A percentile compares a stretch with the other conserved stretches of the same genome.
These are phyloP conservation scores for Hippocampus zosterae DNA, from an alignment of 2,113 vertebrate species.

Conservation along the genomic window DNA sequence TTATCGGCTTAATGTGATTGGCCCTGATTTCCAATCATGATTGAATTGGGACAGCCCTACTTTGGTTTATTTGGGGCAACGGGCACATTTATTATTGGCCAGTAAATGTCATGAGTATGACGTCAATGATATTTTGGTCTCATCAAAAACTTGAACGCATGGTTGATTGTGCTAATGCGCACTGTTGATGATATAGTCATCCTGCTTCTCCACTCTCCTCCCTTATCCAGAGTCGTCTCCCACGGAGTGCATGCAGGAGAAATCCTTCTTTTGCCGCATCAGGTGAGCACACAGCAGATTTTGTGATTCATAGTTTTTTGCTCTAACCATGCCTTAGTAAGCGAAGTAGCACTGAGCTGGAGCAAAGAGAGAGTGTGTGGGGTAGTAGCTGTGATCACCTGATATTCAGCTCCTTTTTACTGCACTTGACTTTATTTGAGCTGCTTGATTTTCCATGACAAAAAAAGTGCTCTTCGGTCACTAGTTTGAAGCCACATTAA, in stretches of 20 bases:
- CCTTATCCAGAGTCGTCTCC: slow-evolving; percentile 77
- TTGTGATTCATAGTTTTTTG: slow-evolving; percentile 39
- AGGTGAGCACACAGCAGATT: slow-evolving; percentile 71
- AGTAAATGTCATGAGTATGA: too few species aligned
- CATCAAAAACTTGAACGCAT: not conserved
- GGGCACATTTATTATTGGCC: not conserved
- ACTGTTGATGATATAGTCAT: slow-evolving; percentile 15
- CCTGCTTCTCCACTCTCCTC: slow-evolving; percentile 10
- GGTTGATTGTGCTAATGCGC: not conserved
- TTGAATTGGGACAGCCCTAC: too few species aligned
- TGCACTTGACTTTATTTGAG: not conserved
- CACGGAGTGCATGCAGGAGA: slow-evolving; percentile 89
- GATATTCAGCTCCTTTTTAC: not conserved
- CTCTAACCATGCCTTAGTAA: slow-evolving; percentile 34
- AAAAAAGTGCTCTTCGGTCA: not conserved
- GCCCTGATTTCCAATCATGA: too few species aligned
- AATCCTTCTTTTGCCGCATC: slow-evolving; percentile 97
- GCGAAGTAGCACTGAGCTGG: not conserved
- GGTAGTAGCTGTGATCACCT: slow-evolving; percentile 25
- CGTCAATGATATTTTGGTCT: not conserved
- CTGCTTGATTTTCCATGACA: not conserved
- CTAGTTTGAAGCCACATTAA: not conserved
- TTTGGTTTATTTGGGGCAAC: not conserved
- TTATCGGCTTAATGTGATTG: too few species aligned
- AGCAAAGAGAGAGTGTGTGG: slow-evolving; percentile 14